Percentiles rank a stretch among this genome's conserved stretches.
Evolutionary conservation across 1,140 invertebrate species (phyloP).

Genomic region (Sitodiplosis mosellana): DNA sequence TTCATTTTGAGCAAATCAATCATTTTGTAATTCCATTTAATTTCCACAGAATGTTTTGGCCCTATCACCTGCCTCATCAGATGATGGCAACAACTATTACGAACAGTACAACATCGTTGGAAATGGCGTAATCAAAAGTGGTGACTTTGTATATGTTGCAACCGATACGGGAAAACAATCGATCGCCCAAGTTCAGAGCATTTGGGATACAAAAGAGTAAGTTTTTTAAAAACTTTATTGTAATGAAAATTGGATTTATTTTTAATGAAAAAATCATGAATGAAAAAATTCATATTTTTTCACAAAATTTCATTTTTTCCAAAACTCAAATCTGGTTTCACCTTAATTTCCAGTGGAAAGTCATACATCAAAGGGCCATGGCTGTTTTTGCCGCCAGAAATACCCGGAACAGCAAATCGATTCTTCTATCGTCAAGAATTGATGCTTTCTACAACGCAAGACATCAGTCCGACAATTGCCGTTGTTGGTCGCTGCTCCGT

Average conservation of each 20-base stretch:
- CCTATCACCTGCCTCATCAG: constrained; percentile 10
- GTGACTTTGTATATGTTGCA: constrained; percentile 87
- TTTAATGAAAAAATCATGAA: constrained; percentile 6
- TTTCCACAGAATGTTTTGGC: no score
- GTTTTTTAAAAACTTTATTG: constrained; percentile 10
- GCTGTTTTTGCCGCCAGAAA: constrained; percentile 75
- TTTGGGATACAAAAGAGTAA: constrained; percentile 80
- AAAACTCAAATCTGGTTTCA: no score
- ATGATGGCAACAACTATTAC: constrained; percentile 68
- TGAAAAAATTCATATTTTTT: no score
- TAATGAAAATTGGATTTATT: constrained; percentile 3
- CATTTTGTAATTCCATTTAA: not conserved
- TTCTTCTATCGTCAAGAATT: constrained; percentile 94
- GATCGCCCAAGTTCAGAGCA: constrained; percentile 84
- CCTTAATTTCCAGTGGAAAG: constrained; percentile 46
- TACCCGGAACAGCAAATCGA: constrained; percentile 48
- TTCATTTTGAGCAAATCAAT: no score
- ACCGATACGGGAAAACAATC: constrained; percentile 69
- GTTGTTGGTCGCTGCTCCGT: constrained; percentile 85
- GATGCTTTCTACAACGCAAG: constrained; percentile 77
- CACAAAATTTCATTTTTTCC: no score
- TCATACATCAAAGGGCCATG: constrained; percentile 86
- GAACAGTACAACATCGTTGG: constrained; percentile 78
- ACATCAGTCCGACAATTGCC: constrained; percentile 72
- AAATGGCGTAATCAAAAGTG: constrained; percentile 66